These are phyloP conservation scores for Xerus rutilus DNA, from an alignment of 2,797 vertebrate species.

Conservation along the genomic window DNA sequence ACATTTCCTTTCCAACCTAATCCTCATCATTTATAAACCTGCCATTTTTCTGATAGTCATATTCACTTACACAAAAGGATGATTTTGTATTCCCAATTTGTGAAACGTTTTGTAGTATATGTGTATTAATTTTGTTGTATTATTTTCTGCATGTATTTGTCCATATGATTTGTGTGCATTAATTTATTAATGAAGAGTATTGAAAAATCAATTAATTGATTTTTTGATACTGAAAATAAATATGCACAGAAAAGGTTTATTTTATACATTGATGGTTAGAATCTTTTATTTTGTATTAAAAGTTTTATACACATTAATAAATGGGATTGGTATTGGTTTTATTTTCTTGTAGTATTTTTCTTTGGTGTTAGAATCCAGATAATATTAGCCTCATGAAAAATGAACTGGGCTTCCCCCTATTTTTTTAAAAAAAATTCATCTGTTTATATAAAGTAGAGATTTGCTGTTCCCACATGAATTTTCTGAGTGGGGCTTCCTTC, in stretches of 20 bases:
- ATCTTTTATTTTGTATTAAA: not conserved
- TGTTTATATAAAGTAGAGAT: not conserved
- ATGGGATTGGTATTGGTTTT: not conserved
- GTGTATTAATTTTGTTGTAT: not conserved
- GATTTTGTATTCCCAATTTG: not conserved
- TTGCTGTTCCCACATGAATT: not conserved
- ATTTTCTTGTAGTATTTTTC: not conserved
- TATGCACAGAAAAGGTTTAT: not conserved
- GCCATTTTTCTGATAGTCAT: not conserved
- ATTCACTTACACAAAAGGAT: not conserved
- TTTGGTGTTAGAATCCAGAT: not conserved
- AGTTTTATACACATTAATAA: not conserved
- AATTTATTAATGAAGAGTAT: not conserved
- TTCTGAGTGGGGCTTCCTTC: not conserved
- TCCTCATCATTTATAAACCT: not conserved
- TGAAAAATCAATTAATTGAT: not conserved
- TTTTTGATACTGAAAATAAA: conserved; percentile 19
- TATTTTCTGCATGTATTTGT: not conserved
- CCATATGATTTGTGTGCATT: not conserved
- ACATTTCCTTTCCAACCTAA: not conserved
- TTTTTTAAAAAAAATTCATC: not conserved
- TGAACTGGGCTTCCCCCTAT: not conserved
- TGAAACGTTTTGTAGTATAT: not conserved
- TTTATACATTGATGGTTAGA: not conserved
- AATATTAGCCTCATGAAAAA: not conserved